Base-by-base conservation (phyloP, 2,888 invertebrate genomes). In the Agriopis marginaria region DNA sequence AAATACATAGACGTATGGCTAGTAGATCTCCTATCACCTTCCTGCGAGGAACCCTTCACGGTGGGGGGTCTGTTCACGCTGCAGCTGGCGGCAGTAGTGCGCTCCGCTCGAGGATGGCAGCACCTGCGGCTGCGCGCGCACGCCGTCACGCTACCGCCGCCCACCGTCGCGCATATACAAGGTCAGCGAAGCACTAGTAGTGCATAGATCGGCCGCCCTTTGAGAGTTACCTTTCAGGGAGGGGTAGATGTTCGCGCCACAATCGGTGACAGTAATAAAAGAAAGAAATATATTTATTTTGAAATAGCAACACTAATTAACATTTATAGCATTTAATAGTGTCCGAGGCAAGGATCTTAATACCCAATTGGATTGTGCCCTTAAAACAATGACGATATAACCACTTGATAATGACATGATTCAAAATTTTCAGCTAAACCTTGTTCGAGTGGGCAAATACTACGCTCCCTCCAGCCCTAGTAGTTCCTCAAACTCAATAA, bases 1-100 rank as follows among this genome's bases (percentile, higher is more conserved):
- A 96, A 96, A 76, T 98, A 97, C 91, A 98, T 99, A 68, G 99
- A 99, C 92, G 99, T 99, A 6, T 99, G 99, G 99, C 98, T 99
- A 1, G 97, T 99, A 1, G 99, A 99, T 87, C 96, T 99, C 76
- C 96, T 99, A 75, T 95, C 96, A 82, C 98, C 97, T 72, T 96
- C 92, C 70, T 96, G 96, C 87, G 97, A 95, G 83, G 97, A 96
- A 90, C 96, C 96, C 64, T 99, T 99, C 91, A 98, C 98, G 76
- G 98, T 97, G 75, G 98, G 98, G 4, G 97, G 98, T 11, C 94
- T 99, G 73, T 99, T 99, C 92, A 97, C 99, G 95, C 96, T 99
- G 88, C 99, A 99, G 83, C 92, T 99, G 75, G 98, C 99, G 0
- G 99, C 99, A 78, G 99, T 99, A 63, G 96, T 99, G 64, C 97